phyloP scores from a whole-genome alignment of 1,140 invertebrate species.

The Drosophila albomicans region DNA sequence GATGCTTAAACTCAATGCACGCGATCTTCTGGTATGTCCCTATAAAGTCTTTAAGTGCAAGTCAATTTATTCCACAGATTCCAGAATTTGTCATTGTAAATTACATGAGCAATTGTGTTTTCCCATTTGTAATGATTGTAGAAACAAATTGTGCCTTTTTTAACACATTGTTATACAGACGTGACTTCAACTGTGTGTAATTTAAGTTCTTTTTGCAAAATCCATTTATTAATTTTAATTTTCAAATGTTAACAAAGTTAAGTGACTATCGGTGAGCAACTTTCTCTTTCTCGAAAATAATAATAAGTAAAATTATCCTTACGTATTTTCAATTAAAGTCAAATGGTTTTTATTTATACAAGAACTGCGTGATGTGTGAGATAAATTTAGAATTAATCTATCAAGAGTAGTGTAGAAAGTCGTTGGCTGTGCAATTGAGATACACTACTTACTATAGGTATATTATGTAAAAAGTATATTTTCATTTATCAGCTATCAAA shows the following conservation, averaged over 20 bases:
- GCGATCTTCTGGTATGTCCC: constrained; percentile 65
- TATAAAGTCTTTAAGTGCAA: constrained; percentile 2
- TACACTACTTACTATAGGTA: not conserved
- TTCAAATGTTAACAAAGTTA: no score
- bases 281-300: no score
- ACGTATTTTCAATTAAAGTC: not conserved
- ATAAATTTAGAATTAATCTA: not conserved
- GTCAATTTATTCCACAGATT: not conserved
- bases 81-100: no score
- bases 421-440: constrained; percentile 16
- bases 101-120: no score
- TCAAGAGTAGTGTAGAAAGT: not conserved
- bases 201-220: no score
- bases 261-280: no score
- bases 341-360: constrained; percentile 4
- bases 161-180: no score
- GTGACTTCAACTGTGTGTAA: no score
- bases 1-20: constrained; percentile 67
- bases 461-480: not conserved
- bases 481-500: not conserved
- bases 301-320: not conserved
- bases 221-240: no score
- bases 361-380: not conserved
- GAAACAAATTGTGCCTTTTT: no score
- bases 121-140: no score